Evolutionary conservation across 2,113 vertebrate genomes (phyloP).

Genomic region (Melanotaenia duboulayi): DNA sequence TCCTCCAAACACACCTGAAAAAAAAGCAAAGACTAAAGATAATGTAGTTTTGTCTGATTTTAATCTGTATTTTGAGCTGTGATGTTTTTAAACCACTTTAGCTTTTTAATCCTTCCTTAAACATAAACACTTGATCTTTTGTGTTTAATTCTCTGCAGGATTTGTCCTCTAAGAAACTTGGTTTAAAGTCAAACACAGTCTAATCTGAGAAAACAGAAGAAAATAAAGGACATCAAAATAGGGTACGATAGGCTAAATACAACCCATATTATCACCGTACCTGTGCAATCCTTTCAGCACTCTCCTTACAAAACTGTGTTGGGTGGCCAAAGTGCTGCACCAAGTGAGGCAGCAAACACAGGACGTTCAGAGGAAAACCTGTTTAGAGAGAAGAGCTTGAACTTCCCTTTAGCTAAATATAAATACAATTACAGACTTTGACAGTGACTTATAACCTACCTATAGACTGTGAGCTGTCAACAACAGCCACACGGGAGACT

Average conservation of each 20-base stretch:
- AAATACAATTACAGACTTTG: not conserved
- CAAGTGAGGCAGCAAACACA: constrained; percentile 97
- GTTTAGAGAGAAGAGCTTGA: constrained; percentile 11
- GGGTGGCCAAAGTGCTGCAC: constrained; percentile 96
- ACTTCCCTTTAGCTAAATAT: not conserved
- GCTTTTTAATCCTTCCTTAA: not conserved
- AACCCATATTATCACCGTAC: constrained; percentile 69
- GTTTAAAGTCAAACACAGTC: not conserved
- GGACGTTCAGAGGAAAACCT: constrained; percentile 97
- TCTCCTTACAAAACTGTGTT: constrained; percentile 96
- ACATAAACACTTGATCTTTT: not conserved
- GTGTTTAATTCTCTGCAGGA: too few relatives aligned
- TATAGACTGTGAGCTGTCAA: constrained; percentile 96
- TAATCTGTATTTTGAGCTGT: not conserved
- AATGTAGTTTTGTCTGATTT: not conserved
- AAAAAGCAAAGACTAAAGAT: not conserved
- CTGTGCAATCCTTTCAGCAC: constrained; percentile 97
- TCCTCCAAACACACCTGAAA: constrained; percentile 94
- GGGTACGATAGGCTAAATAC: not conserved
- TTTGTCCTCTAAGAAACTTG: not conserved
- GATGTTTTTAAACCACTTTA: not conserved
- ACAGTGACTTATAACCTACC: constrained; percentile 77
- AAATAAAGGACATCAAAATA: not conserved
- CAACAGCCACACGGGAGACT: constrained; percentile 94
- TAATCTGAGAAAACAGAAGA: not conserved